Base-by-base conservation (phyloP, 2,888 invertebrate species). In the Thyatira batis region DNA sequence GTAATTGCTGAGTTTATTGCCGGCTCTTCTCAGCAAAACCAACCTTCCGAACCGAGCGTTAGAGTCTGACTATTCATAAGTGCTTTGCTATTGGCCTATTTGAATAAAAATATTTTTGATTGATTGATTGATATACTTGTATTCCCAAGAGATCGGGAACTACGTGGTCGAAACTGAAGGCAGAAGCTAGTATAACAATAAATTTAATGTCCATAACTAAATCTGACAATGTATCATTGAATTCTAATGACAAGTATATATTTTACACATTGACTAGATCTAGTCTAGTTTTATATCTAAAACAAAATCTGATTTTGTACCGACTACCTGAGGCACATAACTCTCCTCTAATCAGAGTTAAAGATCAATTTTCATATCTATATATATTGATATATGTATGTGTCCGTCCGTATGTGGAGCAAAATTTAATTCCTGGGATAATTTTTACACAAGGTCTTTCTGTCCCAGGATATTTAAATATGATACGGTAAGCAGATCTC, bases 341-440 rank as follows among this genome's bases (percentile, higher is more conserved):
- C 17, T 39, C 39, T 39, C 39, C 8, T 39, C 8, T 17, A 13
- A 50, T 50, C 23, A 23, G 21, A 33, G 33, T 21, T 21, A 25
- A 43, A 30, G 17, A 50, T 43, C 39, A 43, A 50, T n/a, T n/a
- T n/a, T n/a, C n/a, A n/a, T 25, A n/a, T 50, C 39, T 13, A 13
- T 33, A n/a, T 39, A 39, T 39, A 39, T 39, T 17, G n/a, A 39
- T 17, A 17, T 2, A 17, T 39, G n/a, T 2, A 17, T 39, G 2
- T 2, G 1, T 1, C 13, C 1, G 39, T 39, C n/a, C 8, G 17
- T 39, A 8, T 1, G 17, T 39, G 8, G n/a, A n/a, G n/a, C n/a
- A n/a, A n/a, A n/a, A n/a, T n/a, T n/a, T n/a, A n/a, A n/a, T n/a
- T n/a, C n/a, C n/a, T n/a, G n/a, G n/a, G n/a, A n/a, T n/a, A n/a